Percentiles rank a stretch among this genome's conserved stretches.
These are phyloP conservation scores for Actinia equina DNA, from an alignment of 64 coral and sea anemone species.

Conservation along the genomic window DNA sequence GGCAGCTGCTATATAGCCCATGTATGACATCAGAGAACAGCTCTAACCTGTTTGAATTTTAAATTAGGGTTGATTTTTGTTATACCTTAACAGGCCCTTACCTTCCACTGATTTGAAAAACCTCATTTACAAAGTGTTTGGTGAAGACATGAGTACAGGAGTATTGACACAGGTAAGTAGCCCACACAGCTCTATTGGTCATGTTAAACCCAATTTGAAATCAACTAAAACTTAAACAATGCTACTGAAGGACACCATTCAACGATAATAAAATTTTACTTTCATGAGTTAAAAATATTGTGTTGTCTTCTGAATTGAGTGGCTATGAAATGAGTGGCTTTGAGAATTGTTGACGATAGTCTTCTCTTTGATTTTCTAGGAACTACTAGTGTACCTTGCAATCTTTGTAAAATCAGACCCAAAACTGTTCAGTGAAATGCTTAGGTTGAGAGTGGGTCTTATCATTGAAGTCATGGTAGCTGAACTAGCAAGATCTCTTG, in stretches of 20 bases:
- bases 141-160: conserved; percentile 93
- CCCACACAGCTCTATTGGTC: too few species aligned
- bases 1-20: too few species aligned
- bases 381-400: conserved; percentile 85
- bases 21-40: too few species aligned
- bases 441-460: conserved; percentile 83
- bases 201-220: too few species aligned
- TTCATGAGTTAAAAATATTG: too few species aligned
- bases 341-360: too few species aligned
- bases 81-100: conserved; percentile 52
- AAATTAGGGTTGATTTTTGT: not conserved
- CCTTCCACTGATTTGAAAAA: conserved; percentile 89
- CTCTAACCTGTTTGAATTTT: too few species aligned
- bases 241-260: too few species aligned
- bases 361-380: conserved; percentile 27
- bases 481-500: conserved; percentile 79
- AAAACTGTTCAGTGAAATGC: conserved; percentile 89
- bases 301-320: too few species aligned
- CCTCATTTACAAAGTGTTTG: conserved; percentile 93
- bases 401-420: conserved; percentile 89
- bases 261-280: too few species aligned
- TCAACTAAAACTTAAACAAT: too few species aligned
- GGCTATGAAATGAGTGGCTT: too few species aligned
- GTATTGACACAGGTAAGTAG: conserved; percentile 79
- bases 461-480: conserved; percentile 98